phyloP scores from a whole-genome alignment of 2,888 invertebrate species.

The Leptinotarsa haldemani region DNA sequence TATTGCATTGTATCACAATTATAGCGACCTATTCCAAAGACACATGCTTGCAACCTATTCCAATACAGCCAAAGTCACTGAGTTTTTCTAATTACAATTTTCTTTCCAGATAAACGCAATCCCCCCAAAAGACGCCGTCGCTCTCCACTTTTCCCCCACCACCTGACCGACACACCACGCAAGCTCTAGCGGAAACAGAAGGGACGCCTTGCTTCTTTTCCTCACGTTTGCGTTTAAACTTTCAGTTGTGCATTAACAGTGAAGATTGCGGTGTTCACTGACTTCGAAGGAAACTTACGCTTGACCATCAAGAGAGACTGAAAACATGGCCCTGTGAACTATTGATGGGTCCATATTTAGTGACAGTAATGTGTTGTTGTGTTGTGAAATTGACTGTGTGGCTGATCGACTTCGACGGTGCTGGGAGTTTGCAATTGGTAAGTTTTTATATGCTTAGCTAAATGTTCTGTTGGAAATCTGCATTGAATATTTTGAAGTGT shows the following conservation, averaged over 20 bases:
- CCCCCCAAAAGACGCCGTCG: conserved; percentile 19
- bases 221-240: background rate
- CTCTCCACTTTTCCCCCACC: conserved; percentile 8
- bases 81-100: conserved; percentile 3
- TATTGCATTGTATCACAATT: too few relatives aligned
- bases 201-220: conserved; percentile 30
- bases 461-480: background rate
- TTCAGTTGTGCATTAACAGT: conserved; percentile 18
- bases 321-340: background rate
- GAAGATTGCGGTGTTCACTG: background rate
- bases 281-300: conserved; percentile 10
- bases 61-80: background rate
- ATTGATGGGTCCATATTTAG: conserved; percentile 15
- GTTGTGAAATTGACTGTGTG: conserved; percentile 34
- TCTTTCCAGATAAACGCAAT: conserved; percentile 15
- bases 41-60: too few relatives aligned
- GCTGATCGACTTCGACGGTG: background rate
- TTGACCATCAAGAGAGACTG: background rate
- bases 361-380: conserved; percentile 30
- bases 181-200: conserved; percentile 54
- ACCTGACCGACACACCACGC: conserved; percentile 52
- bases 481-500: too few relatives aligned
- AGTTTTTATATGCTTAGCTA: background rate
- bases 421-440: background rate
- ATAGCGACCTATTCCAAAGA: too few relatives aligned